Evolutionary conservation across 2,888 invertebrate genomes (phyloP).

Genomic region (Drosophila rubida): DNA sequence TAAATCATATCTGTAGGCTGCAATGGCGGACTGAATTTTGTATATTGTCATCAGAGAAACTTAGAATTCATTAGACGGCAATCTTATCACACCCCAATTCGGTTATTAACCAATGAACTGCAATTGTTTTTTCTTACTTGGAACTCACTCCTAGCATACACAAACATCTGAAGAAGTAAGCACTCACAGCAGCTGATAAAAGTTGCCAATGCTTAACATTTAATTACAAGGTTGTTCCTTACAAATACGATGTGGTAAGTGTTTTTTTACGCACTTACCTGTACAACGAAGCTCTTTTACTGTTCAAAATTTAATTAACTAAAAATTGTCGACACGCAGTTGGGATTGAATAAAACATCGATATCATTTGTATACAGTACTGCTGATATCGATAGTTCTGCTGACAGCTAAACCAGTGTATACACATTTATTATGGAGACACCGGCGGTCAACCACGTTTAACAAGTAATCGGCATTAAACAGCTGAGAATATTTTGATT

Average conservation of each 20-base stretch:
- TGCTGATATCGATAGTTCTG: slow-evolving; percentile 31
- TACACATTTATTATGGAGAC: slow-evolving; percentile 9
- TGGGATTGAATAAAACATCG: slow-evolving; percentile 35
- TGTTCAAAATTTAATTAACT: slow-evolving; percentile 46
- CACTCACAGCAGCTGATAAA: slow-evolving; percentile 20
- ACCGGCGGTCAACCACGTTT: slow-evolving; percentile 2
- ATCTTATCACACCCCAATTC: slow-evolving; percentile 21
- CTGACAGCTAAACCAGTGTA: slow-evolving; percentile 31
- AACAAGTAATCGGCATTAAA: slow-evolving; percentile 7
- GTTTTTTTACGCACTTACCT: slow-evolving; percentile 35
- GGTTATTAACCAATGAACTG: slow-evolving; percentile 33
- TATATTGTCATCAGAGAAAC: slow-evolving; percentile 5
- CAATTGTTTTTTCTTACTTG: slow-evolving; percentile 25
- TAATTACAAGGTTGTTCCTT: not conserved
- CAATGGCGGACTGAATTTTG: slow-evolving; percentile 34
- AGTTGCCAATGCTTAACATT: not conserved
- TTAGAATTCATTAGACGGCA: slow-evolving; percentile 2
- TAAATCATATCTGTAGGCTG: not conserved
- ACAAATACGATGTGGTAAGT: not conserved
- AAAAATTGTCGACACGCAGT: slow-evolving; percentile 47
- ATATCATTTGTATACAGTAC: slow-evolving; percentile 15
- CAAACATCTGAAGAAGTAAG: slow-evolving; percentile 13
- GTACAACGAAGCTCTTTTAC: slow-evolving; percentile 30
- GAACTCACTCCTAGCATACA: slow-evolving; percentile 15
- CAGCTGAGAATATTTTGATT: not conserved